These are phyloP conservation scores for Aegithalos caudatus DNA, from an alignment of 2,113 vertebrate genomes.

Conservation along the genomic window DNA sequence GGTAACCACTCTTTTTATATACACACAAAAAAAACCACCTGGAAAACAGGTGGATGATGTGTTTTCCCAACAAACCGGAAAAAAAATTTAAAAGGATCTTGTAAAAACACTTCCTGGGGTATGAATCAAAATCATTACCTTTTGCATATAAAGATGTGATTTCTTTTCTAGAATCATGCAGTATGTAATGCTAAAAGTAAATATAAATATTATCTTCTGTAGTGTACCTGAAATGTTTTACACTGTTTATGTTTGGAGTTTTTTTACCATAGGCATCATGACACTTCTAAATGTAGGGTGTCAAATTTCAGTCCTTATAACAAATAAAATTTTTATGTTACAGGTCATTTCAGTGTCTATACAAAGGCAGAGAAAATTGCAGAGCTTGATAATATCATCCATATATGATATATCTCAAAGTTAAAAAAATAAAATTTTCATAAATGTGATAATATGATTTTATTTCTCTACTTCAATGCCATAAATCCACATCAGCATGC, in stretches of 20 bases:
- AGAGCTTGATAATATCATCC: neutral
- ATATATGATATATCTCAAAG: neutral
- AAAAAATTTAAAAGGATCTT: neutral
- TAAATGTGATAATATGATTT: neutral
- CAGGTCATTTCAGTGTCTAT: neutral
- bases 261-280: neutral
- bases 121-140: neutral
- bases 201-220: neutral
- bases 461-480: neutral
- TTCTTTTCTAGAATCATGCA: neutral
- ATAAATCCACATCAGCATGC: neutral
- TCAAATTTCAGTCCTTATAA: neutral
- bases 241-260: fast-evolving
- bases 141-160: neutral
- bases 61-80: neutral
- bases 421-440: neutral
- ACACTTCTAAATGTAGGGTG: neutral
- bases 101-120: neutral
- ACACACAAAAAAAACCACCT: neutral
- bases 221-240: neutral
- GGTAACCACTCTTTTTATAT: constrained; percentile 71
- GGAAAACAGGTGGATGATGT: neutral
- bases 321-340: neutral
- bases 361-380: neutral
- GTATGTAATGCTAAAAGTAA: neutral